phyloP scores from a whole-genome alignment of 2,113 vertebrate species.

The rat (Rattus norvegicus) region GRCr8 NC_086039.1:7425501-7426000 shows the following conservation, averaged over 20 bases:
- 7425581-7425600: slow-evolving; percentile 48
- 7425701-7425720: slow-evolving; percentile 5
- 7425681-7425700: slow-evolving; percentile 54
- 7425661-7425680: slow-evolving; percentile 61
- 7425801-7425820: slow-evolving; percentile 74
- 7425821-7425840: slow-evolving; percentile 73
- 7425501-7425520: background rate
- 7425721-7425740: slow-evolving; percentile 46
- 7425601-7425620: slow-evolving; percentile 66
- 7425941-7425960: slow-evolving; percentile 70
- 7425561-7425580: slow-evolving; percentile 6
- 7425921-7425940: slow-evolving; percentile 76
- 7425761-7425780: slow-evolving; percentile 62
- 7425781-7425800: slow-evolving; percentile 77
- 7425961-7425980: slow-evolving; percentile 68
- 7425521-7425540: slow-evolving; percentile 47
- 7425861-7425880: slow-evolving; percentile 79
- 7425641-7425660: slow-evolving; percentile 66
- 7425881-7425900: slow-evolving; percentile 78
- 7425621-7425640: background rate
- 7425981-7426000: slow-evolving; percentile 78
- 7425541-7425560: slow-evolving; percentile 6
- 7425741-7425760: slow-evolving; percentile 46
- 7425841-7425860: slow-evolving; percentile 64
- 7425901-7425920: slow-evolving; percentile 85